These are phyloP conservation scores for Antigone vipio DNA, from an alignment of 2,113 vertebrate species.

Conservation along the genomic window DNA sequence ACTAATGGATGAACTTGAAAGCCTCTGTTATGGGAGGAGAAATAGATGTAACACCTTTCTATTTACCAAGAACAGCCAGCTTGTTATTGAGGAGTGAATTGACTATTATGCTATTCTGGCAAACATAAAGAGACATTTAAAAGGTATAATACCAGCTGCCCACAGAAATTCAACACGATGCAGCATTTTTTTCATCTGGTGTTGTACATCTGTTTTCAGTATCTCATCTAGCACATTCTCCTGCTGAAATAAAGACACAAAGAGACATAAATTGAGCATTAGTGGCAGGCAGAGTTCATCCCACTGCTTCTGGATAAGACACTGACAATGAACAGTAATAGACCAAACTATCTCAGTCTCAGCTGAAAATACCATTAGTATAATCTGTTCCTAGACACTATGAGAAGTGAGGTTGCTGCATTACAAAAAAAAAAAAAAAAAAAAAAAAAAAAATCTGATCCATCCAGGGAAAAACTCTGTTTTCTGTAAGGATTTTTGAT, in stretches of 20 bases:
- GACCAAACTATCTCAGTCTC: background rate
- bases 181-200: conserved; percentile 12
- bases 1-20: background rate
- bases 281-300: conserved; percentile 44
- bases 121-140: conserved; percentile 23
- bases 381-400: background rate
- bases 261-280: conserved; percentile 36
- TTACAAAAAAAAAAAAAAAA: background rate
- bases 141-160: conserved; percentile 29
- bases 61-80: conserved; percentile 3
- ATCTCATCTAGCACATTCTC: background rate
- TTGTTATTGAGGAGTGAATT: background rate
- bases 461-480: background rate
- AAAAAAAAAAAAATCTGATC: background rate
- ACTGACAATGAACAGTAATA: conserved; percentile 11
- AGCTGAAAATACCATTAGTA: background rate
- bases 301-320: conserved; percentile 11
- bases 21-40: background rate
- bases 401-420: background rate
- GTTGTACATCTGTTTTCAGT: conserved; percentile 45
- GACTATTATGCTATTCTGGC: background rate
- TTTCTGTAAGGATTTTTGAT: background rate
- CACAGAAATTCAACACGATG: background rate
- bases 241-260: conserved; percentile 23
- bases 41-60: background rate